Conservation (phyloP, 2,113 vertebrate genomes). For the Oryzias melastigma region DNA sequence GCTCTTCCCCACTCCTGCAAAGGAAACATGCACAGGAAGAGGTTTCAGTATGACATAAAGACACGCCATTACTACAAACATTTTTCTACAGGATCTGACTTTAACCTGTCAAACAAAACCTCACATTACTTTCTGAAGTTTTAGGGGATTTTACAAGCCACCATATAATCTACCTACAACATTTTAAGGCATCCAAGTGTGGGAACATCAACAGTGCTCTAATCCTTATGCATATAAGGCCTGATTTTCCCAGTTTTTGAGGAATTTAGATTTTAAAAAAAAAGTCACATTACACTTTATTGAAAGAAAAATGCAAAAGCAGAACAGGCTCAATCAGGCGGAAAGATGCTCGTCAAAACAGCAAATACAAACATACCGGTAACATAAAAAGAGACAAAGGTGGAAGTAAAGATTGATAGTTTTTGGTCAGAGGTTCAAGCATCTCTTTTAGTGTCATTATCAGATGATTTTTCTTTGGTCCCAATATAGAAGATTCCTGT, state of each 20-base stretch:
- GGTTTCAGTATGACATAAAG: constrained; percentile 9
- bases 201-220: not conserved
- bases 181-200: not conserved
- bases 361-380: not conserved
- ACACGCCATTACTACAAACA: not conserved
- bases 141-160: constrained; percentile 5
- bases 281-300: too few species aligned
- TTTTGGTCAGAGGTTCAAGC: not conserved
- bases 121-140: not conserved
- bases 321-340: not conserved
- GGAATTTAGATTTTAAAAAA: too few species aligned
- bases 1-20: constrained; percentile 96
- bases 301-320: not conserved
- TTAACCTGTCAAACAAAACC: not conserved
- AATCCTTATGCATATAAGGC: constrained; percentile 8
- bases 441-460: constrained; percentile 42
- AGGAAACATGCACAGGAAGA: constrained; percentile 42
- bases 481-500: constrained; percentile 37
- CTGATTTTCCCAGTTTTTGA: not conserved
- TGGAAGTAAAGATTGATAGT: not conserved
- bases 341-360: not conserved
- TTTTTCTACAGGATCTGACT: not conserved
- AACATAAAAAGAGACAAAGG: not conserved
- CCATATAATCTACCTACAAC: not conserved
- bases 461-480: constrained; percentile 39